These are phyloP conservation scores for Amphiprion ocellaris DNA, from an alignment of 2,113 vertebrate genomes.

Conservation along the genomic window DNA sequence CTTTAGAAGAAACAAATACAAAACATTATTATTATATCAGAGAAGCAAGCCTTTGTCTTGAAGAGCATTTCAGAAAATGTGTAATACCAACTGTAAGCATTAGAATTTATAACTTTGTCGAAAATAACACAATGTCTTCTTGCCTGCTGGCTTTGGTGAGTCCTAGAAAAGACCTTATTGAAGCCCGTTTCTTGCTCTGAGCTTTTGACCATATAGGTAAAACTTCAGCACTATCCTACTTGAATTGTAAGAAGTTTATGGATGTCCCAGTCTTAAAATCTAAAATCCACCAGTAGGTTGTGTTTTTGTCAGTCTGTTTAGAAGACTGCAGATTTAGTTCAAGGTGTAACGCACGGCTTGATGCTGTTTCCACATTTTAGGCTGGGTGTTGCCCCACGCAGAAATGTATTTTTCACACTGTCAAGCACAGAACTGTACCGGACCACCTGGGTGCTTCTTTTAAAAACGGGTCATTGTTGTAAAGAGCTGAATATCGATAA, in stretches of 20 bases:
- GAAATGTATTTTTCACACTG: constrained; percentile 24
- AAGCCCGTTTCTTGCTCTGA: background rate
- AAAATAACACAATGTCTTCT: background rate
- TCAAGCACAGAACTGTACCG: background rate
- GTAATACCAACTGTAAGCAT: background rate
- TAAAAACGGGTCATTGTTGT: no score
- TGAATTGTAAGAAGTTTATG: background rate
- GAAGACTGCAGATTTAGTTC: constrained; percentile 22
- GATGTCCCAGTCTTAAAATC: background rate
- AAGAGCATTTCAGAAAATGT: no score
- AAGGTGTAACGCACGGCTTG: constrained; percentile 34
- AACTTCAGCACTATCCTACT: background rate
- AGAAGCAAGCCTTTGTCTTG: no score
- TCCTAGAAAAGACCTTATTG: background rate
- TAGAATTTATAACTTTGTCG: background rate
- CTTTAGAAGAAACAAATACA: background rate
- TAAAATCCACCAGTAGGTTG: background rate
- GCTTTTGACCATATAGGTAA: no score
- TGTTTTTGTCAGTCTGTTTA: background rate
- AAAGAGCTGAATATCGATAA: no score
- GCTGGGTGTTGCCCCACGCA: background rate
- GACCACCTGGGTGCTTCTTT: background rate
- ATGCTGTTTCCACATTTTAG: constrained; percentile 26
- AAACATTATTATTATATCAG: no score
- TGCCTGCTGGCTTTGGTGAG: background rate